phyloP scores from a whole-genome alignment of 2,113 vertebrate genomes.

The Apeltes quadracus region DNA sequence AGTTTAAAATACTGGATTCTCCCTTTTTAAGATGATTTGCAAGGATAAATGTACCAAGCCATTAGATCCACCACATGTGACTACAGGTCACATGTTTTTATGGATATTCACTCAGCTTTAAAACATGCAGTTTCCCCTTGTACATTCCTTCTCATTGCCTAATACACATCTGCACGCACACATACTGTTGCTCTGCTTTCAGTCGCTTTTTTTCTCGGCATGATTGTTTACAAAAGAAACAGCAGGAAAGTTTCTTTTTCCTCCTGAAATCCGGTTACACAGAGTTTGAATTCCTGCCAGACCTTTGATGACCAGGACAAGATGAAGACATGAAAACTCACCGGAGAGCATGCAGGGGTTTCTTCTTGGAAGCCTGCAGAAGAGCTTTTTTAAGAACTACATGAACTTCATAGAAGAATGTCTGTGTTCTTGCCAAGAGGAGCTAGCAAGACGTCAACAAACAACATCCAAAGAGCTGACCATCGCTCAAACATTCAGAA shows the following conservation, averaged over 20 bases:
- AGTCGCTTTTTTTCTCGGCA: constrained; percentile 2
- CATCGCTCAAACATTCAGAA: background rate
- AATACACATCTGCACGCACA: background rate
- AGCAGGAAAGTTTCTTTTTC: constrained; percentile 57
- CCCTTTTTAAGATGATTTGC: constrained; percentile 1
- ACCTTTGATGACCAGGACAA: constrained; percentile 34
- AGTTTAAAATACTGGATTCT: background rate
- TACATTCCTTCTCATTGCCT: background rate
- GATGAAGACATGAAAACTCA: background rate
- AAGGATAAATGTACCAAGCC: constrained; percentile 8
- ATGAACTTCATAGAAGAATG: constrained; percentile 2
- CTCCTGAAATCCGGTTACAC: constrained; percentile 70
- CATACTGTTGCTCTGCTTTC: background rate
- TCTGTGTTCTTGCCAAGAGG: background rate
- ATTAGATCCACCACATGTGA: background rate
- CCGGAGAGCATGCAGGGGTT: constrained; percentile 25
- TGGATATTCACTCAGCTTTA: background rate
- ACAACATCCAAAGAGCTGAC: constrained; percentile 13
- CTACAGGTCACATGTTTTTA: background rate
- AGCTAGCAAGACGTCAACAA: background rate
- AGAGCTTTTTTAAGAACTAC: constrained; percentile 28
- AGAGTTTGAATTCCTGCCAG: constrained; percentile 53
- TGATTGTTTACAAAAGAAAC: constrained; percentile 61
- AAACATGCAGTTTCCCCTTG: background rate
- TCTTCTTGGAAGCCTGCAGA: constrained; percentile 30